Evolutionary conservation across 2,797 vertebrate species (phyloP).

Genomic region (Sebastes umbrosus): DNA sequence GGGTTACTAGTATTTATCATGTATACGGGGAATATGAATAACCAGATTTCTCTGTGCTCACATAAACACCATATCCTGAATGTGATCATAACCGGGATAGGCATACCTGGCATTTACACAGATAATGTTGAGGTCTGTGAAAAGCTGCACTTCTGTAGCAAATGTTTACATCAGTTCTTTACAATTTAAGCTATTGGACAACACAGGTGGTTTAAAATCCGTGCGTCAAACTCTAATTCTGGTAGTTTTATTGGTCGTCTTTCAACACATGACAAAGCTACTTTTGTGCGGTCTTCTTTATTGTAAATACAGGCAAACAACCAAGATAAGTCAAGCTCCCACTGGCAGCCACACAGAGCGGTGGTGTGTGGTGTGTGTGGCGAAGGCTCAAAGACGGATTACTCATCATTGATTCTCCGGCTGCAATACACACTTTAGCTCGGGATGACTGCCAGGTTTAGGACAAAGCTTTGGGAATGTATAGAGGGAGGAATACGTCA

Average conservation of each 20-base stretch:
- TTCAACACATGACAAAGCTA: neutral
- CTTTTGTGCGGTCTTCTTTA: slow-evolving; percentile 1
- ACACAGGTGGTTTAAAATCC: neutral
- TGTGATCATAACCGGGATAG: no score
- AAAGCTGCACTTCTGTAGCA: neutral
- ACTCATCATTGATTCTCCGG: slow-evolving; percentile 41
- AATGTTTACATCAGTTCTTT: neutral
- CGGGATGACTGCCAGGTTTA: slow-evolving; percentile 45
- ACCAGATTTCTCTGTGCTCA: no score
- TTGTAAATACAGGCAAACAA: slow-evolving; percentile 26
- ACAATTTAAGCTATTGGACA: neutral
- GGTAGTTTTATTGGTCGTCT: neutral
- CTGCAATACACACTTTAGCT: slow-evolving; percentile 46
- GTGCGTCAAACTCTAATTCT: neutral
- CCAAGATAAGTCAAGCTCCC: slow-evolving; percentile 15
- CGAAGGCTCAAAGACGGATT: slow-evolving; percentile 23
- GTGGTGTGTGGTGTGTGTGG: neutral
- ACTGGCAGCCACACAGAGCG: slow-evolving; percentile 18
- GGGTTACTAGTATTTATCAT: no score
- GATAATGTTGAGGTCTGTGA: neutral
- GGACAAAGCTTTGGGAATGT: slow-evolving; percentile 33
- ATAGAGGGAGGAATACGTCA: slow-evolving; percentile 24
- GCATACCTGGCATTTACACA: neutral
- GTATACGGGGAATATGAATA: no score
- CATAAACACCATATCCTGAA: no score